Percentiles rank a stretch among this genome's conserved stretches.
phyloP scores from a whole-genome alignment of 2,113 vertebrate genomes.

The Trematocara unimaculatum region DNA sequence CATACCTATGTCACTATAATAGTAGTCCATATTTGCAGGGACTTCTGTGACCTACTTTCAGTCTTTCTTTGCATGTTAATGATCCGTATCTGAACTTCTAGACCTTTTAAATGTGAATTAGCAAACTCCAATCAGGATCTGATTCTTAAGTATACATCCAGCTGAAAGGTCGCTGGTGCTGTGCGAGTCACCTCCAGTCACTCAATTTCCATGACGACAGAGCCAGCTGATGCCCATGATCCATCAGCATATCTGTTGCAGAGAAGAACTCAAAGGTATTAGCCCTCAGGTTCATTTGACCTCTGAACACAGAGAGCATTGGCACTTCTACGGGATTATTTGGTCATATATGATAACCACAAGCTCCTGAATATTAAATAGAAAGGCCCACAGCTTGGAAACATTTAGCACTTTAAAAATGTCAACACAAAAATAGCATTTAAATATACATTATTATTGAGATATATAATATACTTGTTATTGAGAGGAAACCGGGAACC shows the following conservation, averaged over 20 bases:
- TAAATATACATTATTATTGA: not conserved
- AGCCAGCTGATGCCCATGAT: conserved; percentile 28
- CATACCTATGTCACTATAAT: not conserved
- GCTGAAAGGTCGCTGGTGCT: conserved; percentile 36
- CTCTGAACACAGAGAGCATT: not conserved
- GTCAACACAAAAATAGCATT: not conserved
- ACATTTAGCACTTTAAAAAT: not conserved
- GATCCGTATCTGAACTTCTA: not conserved
- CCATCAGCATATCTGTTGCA: conserved; percentile 26
- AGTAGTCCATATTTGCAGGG: not conserved
- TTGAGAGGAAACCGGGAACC: not conserved
- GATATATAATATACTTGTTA: not conserved
- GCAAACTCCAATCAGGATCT: conserved; percentile 7
- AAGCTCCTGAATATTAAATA: not conserved
- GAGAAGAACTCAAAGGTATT: conserved; percentile 12
- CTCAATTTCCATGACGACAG: conserved; percentile 57
- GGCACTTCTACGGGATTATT: not conserved
- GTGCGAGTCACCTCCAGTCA: conserved; percentile 45
- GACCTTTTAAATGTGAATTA: not conserved
- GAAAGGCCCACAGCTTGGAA: not conserved
- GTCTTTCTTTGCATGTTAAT: conserved; percentile 11
- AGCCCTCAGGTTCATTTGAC: conserved; percentile 5
- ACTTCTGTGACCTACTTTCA: not conserved
- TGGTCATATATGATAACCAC: not conserved
- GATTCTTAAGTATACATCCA: conserved; percentile 7